Base-by-base conservation (phyloP, 2,888 invertebrate genomes). In the Nymphalis urticae region DNA sequence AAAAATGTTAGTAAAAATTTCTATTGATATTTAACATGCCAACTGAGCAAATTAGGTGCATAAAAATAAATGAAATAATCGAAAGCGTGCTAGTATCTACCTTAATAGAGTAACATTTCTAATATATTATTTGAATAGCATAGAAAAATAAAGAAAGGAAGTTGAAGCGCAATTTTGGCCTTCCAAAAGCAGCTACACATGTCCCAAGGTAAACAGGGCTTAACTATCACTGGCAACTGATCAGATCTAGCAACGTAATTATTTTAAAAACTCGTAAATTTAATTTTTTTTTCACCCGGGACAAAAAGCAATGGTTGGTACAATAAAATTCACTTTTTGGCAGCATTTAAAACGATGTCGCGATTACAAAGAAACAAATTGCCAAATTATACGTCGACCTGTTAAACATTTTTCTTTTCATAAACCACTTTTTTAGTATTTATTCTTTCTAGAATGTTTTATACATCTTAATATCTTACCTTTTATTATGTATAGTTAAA, bases 221-320 rank as follows among this genome's bases (percentile, higher is more conserved):
- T 60, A 64, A 67, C 62, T 83, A 82, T 80, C 81, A 89, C 89
- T 89, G 87, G 87, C 87, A 86, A 81, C 81, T 76, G 79, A 79
- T 79, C 78, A 79, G 77, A 84, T 82, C 82, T 82, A 80, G 71
- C 73, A 73, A 80, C 78, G 83, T 84, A 84, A 85, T 85, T 66
- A 36, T 54, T 68, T 47, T 60, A 60, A 48, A 42, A 85, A 85
- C 82, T 80, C 79, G 82, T 82, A 68, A 62, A 63, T 70, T 50
- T 59, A 61, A 64, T 72, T 53, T 13, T 42, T 27, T 42, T 68
- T 48, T 62, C 48, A n/a, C 42, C 36, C 53, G 19, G 50, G 62
- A 63, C 63, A 70, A 54, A 62, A 42, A 68, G 64, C 62, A 68
- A 47, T 66, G 67, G 60, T 68, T 66, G 27, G 53, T 27, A 63